Conservation (phyloP, 2,113 vertebrate genomes). For the Chionomys nivalis region DNA sequence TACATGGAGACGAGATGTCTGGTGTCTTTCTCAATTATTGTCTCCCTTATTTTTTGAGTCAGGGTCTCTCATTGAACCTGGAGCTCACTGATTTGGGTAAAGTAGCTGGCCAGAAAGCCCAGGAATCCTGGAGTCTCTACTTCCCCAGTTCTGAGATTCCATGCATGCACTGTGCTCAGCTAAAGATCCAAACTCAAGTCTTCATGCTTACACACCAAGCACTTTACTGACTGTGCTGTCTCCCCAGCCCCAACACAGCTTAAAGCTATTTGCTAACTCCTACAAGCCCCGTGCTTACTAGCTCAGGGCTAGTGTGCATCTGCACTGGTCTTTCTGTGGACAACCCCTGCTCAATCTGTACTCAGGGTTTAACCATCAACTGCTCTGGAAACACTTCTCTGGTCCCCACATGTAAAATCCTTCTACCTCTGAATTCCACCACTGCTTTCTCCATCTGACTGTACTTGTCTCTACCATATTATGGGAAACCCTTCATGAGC, state of each 20-base stretch:
- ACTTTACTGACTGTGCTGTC: too few species aligned
- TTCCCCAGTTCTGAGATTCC: not conserved
- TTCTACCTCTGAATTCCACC: not conserved
- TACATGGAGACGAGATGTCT: not conserved
- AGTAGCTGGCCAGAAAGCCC: not conserved
- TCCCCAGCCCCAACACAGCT: not conserved
- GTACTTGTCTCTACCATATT: not conserved
- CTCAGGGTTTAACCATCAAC: not conserved
- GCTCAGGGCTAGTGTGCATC: not conserved
- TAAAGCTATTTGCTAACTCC: not conserved
- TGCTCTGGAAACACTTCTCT: not conserved
- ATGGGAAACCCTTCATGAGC: not conserved
- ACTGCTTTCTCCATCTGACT: not conserved
- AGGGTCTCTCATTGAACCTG: not conserved
- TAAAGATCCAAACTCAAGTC: not conserved
- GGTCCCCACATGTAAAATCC: not conserved
- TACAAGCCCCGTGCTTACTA: not conserved
- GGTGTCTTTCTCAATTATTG: not conserved
- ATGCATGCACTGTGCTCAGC: not conserved
- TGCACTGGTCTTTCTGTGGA: not conserved
- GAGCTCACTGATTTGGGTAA: too few species aligned
- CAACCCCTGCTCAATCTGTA: not conserved
- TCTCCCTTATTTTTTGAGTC: not conserved
- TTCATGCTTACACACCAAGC: not conserved
- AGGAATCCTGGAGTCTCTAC: too few species aligned